Conservation (phyloP, 2,113 vertebrate genomes). For the Plotosus lineatus region DNA sequence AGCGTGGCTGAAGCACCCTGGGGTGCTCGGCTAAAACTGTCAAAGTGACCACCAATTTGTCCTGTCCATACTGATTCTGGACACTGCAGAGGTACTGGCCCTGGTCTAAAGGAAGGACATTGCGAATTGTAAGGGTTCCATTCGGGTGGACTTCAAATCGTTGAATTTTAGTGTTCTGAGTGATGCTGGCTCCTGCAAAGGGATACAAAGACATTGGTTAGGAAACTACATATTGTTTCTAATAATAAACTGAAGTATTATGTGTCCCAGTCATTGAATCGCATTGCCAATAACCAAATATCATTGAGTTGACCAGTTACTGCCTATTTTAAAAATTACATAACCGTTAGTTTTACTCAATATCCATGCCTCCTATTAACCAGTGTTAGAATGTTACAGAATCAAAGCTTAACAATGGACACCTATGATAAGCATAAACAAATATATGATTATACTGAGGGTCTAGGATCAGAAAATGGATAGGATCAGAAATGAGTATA, state of each 20-base stretch:
- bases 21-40: slow-evolving; percentile 76
- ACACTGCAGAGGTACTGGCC: slow-evolving; percentile 85
- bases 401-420: not conserved
- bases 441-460: no score
- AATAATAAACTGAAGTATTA: not conserved
- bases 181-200: slow-evolving; percentile 76
- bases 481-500: no score
- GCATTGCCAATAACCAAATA: not conserved
- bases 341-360: not conserved
- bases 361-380: not conserved
- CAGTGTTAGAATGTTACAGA: not conserved
- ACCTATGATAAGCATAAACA: not conserved
- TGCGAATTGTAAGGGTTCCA: slow-evolving; percentile 81
- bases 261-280: not conserved
- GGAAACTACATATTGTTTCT: not conserved
- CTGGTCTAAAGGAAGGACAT: slow-evolving; percentile 74
- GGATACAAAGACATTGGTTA: not conserved
- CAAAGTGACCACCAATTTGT: slow-evolving; percentile 70
- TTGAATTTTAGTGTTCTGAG: slow-evolving; percentile 73
- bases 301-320: not conserved
- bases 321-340: not conserved
- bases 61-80: slow-evolving; percentile 79
- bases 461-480: no score
- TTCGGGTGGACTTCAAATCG: slow-evolving; percentile 83
- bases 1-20: slow-evolving; percentile 71